Evolutionary conservation across 2,113 vertebrate genomes (phyloP).

Genomic region (Sorex fumeus): DNA sequence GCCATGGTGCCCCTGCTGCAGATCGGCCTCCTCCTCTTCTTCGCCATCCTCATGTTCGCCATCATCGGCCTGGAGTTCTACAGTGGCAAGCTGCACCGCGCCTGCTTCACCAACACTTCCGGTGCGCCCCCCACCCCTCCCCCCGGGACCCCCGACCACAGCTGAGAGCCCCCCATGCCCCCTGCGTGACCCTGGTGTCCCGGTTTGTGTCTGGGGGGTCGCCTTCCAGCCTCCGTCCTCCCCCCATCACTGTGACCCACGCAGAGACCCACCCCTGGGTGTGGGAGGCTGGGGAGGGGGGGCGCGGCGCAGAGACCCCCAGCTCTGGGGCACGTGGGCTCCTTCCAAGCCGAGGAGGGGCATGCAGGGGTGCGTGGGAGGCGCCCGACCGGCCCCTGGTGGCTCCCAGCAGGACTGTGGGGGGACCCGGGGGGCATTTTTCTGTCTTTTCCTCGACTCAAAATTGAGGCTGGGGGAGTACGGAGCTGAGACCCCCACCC

Average conservation of each 20-base stretch:
- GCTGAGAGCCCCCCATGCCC: too few species aligned
- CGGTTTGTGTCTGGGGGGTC: background rate
- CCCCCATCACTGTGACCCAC: background rate
- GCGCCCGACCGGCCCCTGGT: too few species aligned
- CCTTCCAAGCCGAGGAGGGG: background rate
- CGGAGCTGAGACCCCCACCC: too few species aligned
- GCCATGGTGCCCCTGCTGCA: conserved; percentile 98
- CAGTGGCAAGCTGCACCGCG: conserved; percentile 96
- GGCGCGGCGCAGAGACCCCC: background rate
- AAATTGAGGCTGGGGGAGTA: too few species aligned
- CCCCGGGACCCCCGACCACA: background rate
- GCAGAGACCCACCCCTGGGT: background rate
- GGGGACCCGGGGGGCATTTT: too few species aligned
- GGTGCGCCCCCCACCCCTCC: conserved; percentile 78
- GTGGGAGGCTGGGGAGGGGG: background rate
- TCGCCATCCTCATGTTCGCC: conserved; percentile 99
- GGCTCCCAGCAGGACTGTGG: too few species aligned
- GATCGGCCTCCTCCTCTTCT: conserved; percentile 97
- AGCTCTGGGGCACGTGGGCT: background rate
- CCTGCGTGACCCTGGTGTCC: background rate
- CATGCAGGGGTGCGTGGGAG: too few species aligned
- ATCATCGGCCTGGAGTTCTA: conserved; percentile 99
- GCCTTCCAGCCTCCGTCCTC: background rate
- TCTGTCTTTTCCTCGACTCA: too few species aligned
- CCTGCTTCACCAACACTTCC: conserved; percentile 92